Conservation (phyloP, 64 coral and sea anemone genomes). For the Montipora capricornis region DNA sequence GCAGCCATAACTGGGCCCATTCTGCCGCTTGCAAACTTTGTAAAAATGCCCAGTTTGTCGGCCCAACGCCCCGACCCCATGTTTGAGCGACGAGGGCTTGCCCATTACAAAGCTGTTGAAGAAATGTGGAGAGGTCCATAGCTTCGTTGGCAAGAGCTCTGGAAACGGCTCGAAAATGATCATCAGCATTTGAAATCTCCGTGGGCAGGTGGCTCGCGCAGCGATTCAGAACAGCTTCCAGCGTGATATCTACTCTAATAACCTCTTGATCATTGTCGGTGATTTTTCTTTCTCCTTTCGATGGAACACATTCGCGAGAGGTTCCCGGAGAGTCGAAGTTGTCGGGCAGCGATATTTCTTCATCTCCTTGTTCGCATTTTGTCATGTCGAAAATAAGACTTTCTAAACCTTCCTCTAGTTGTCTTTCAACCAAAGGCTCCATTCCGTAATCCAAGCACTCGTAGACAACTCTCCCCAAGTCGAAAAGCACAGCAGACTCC, state of each 20-base stretch:
- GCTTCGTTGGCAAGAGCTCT: conserved; percentile 86
- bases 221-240: conserved; percentile 81
- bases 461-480: conserved; percentile 81
- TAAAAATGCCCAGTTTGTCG: conserved; percentile 89
- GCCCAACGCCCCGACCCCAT: conserved; percentile 82
- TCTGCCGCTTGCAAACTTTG: conserved; percentile 89
- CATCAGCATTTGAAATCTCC: conserved; percentile 56
- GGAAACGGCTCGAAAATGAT: conserved; percentile 86
- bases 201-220: conserved; percentile 81
- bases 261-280: conserved; percentile 54
- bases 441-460: conserved; percentile 92
- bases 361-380: conserved; percentile 75
- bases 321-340: conserved; percentile 11
- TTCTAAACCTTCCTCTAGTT: conserved; percentile 81
- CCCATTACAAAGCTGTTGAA: conserved; percentile 91
- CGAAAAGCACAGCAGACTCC: conserved; percentile 78
- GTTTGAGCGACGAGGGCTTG: conserved; percentile 73
- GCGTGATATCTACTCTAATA: conserved; percentile 44
- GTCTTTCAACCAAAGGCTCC: conserved; percentile 86
- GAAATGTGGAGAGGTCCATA: conserved; percentile 74
- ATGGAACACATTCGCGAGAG: conserved; percentile 27
- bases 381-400: conserved; percentile 91
- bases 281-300: conserved; percentile 53
- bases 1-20: conserved; percentile 95
- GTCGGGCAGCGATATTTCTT: conserved; percentile 78